Conservation (phyloP, 1,140 invertebrate species). For the Parasteatoda tepidariorum region DNA sequence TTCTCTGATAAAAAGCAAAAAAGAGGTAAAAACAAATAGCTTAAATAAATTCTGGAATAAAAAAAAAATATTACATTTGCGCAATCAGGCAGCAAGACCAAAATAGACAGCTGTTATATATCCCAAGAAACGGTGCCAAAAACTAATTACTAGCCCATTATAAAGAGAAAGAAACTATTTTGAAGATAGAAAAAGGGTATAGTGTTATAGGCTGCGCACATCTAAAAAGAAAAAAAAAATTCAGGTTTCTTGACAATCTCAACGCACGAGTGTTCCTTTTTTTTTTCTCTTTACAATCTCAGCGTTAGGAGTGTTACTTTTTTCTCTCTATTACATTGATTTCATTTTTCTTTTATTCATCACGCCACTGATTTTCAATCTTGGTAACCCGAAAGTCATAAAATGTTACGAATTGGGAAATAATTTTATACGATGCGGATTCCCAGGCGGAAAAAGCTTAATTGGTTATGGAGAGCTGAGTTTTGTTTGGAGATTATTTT, state of each 20-base stretch:
- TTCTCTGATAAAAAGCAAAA: background rate
- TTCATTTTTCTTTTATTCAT: background rate
- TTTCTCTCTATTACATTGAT: background rate
- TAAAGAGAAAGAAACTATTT: background rate
- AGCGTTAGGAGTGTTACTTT: background rate
- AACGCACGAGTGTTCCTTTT: background rate
- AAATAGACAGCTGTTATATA: constrained; percentile 1
- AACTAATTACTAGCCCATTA: constrained; percentile 8
- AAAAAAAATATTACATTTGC: too few species aligned
- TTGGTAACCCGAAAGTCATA: background rate
- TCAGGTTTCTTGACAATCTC: too few species aligned
- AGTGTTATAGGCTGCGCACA: too few species aligned
- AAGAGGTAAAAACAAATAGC: background rate
- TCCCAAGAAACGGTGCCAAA: constrained; percentile 1
- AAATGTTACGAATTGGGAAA: background rate
- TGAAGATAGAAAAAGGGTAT: background rate
- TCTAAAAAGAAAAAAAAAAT: background rate
- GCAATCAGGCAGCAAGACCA: background rate
- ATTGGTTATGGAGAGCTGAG: too few species aligned
- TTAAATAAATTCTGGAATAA: background rate
- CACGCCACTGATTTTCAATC: background rate
- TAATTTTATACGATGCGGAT: background rate
- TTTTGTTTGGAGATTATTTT: background rate
- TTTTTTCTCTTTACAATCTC: background rate
- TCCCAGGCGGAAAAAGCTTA: background rate